These are phyloP conservation scores for Porphyrio hochstetteri DNA, from an alignment of 2,113 vertebrate species.

Conservation along the genomic window DNA sequence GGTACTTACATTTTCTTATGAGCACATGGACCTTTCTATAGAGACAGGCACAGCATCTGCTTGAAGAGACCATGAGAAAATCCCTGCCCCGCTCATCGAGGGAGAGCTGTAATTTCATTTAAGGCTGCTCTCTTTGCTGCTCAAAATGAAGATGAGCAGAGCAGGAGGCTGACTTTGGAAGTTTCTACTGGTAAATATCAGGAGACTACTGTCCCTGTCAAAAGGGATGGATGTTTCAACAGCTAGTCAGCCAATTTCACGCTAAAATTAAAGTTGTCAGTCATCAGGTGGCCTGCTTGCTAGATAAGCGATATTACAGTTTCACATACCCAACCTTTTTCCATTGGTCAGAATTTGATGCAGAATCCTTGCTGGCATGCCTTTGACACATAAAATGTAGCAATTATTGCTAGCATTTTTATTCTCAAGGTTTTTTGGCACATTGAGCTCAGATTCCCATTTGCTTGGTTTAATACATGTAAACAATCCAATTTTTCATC, in stretches of 20 bases:
- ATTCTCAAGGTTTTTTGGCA: constrained; percentile 39
- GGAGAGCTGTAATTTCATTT: background rate
- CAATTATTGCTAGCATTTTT: constrained; percentile 43
- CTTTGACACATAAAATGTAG: constrained; percentile 29
- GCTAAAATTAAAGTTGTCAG: constrained; percentile 76
- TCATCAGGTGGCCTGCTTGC: constrained; percentile 63
- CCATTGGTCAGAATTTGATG: constrained; percentile 37
- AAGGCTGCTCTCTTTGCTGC: background rate
- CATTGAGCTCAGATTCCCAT: constrained; percentile 19
- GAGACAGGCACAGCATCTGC: background rate
- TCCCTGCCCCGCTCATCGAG: background rate
- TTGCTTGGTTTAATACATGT: constrained; percentile 48
- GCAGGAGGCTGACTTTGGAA: background rate
- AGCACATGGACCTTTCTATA: background rate
- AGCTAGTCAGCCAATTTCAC: constrained; percentile 72
- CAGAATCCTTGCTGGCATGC: constrained; percentile 14
- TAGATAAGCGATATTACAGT: constrained; percentile 66
- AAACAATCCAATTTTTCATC: constrained; percentile 69
- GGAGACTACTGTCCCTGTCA: constrained; percentile 33
- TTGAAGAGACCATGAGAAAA: rapidly evolving
- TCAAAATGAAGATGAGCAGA: background rate
- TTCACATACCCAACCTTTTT: constrained; percentile 5
- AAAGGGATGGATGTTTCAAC: constrained; percentile 58
- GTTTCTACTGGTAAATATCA: constrained; percentile 46
- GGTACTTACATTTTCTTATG: background rate